Base-by-base conservation (phyloP, 2,113 vertebrate species). In the Butorides virescens region DNA sequence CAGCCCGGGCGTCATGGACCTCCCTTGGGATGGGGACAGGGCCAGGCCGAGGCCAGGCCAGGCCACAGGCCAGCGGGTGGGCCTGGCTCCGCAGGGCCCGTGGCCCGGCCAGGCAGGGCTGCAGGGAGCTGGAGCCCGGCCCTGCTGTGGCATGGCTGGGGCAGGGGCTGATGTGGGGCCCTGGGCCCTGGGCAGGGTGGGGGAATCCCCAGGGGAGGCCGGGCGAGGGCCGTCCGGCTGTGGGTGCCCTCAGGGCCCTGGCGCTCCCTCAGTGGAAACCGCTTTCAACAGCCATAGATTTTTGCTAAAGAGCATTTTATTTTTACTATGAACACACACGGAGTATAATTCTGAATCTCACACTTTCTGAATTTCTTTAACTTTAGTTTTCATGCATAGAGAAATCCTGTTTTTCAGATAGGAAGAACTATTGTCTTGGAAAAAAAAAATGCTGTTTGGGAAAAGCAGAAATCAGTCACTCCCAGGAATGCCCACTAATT, bases 401-500 rank as follows among this genome's bases (percentile, higher is more conserved):
- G 29, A 59, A 95, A 47, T 81, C 30, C 22, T 21, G 2, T 27
- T 89, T 84, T 70, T n/a, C n/a, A 37, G 36, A 49, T 65, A 84
- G 70, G 37, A 71, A 44, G 12, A 75, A 58, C 36, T 62, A n/a
- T 58, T 65, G 37, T 77, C 67, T 95, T 39, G 20, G 5, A 3
- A 15, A 63, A 58, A 63, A 37, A 52, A 53, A 44, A 29, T 3
- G 11, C 58, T 79, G 15, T 87, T 70, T 76, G 66, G 84, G 56
- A 92, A 86, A 88, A 90, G 86, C 34, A 90, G 84, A 96, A 90
- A 92, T 91, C 92, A 80, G 81, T 79, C 74, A 95, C 52, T 95
- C 92, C 50, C 59, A 94, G 88, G 73, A 95, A 96, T 93, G 88
- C 79, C 73, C 83, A 85, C 93, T 94, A 93, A 96, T 94, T 96